Conservation (phyloP, 1,140 invertebrate genomes). For the Thaumetopoea pityocampa region DNA sequence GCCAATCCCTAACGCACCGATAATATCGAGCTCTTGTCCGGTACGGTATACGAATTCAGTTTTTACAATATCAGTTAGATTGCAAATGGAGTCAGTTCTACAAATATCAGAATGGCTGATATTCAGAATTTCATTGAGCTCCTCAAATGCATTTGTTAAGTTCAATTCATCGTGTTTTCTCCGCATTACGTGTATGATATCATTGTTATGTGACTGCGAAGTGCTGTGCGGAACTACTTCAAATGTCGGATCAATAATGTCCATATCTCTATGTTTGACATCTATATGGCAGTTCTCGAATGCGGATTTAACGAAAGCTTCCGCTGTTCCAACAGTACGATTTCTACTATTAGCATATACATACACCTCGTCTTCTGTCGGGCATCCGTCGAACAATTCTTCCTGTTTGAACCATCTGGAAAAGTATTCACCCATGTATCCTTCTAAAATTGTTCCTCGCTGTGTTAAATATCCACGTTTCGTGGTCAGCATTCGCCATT, state of each 20-base stretch:
- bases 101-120: conserved; percentile 39
- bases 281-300: conserved; percentile 42
- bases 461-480: conserved; percentile 1
- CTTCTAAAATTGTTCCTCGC: conserved; percentile 12
- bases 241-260: conserved; percentile 46
- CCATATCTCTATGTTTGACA: conserved; percentile 28
- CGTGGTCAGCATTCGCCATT: not conserved
- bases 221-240: conserved; percentile 37
- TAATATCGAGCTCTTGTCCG: conserved; percentile 37
- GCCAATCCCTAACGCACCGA: conserved; percentile 38
- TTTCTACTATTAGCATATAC: conserved; percentile 47
- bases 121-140: conserved; percentile 44
- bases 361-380: conserved; percentile 25
- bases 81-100: conserved; percentile 31
- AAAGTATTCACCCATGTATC: conserved; percentile 18
- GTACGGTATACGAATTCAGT: conserved; percentile 34
- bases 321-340: conserved; percentile 44
- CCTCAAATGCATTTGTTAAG: conserved; percentile 30
- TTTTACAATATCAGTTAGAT: conserved; percentile 28
- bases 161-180: conserved; percentile 29
- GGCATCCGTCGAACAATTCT: conserved; percentile 26
- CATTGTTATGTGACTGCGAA: conserved; percentile 29
- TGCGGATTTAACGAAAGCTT: conserved; percentile 42
- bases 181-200: too few species aligned
- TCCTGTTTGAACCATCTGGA: conserved; percentile 5